These are phyloP conservation scores for Acanthopleura granulata DNA, from an alignment of 2,888 invertebrate species.

Conservation along the genomic window DNA sequence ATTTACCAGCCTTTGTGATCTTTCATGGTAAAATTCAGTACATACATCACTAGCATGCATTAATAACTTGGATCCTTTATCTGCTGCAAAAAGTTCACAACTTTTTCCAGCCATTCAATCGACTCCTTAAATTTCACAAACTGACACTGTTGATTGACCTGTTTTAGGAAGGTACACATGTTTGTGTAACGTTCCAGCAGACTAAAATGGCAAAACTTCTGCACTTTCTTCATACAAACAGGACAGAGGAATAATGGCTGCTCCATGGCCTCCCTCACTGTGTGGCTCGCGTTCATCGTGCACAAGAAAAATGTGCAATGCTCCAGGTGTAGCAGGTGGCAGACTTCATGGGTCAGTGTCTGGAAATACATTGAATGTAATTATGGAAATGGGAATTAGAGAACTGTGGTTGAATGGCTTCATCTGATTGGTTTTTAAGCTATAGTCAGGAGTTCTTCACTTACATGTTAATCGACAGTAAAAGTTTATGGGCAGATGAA, in stretches of 20 bases:
- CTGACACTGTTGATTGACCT: not conserved
- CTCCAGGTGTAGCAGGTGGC: conserved; percentile 61
- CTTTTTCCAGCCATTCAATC: not conserved
- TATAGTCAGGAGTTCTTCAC: too few relatives aligned
- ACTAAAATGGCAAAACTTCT: conserved; percentile 54
- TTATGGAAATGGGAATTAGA: too few relatives aligned
- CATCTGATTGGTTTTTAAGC: too few relatives aligned
- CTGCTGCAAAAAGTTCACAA: not conserved
- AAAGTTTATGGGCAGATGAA: too few relatives aligned
- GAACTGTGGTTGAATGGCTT: too few relatives aligned
- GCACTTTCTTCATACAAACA: conserved; percentile 64
- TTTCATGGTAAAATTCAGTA: too few relatives aligned
- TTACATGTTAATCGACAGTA: too few relatives aligned
- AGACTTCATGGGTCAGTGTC: conserved; percentile 63
- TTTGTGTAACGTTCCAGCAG: not conserved
- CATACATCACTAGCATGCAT: too few relatives aligned
- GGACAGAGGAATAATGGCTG: conserved; percentile 67
- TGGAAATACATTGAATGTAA: conserved; percentile 33
- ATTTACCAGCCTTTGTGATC: too few relatives aligned
- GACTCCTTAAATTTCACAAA: not conserved
- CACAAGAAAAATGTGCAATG: conserved; percentile 65
- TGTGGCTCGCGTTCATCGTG: conserved; percentile 65
- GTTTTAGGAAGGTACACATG: not conserved
- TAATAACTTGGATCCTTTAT: too few relatives aligned
- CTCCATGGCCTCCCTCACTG: conserved; percentile 53